Conservation (phyloP, 2,113 vertebrate genomes). For the Xiphophorus hellerii region DNA sequence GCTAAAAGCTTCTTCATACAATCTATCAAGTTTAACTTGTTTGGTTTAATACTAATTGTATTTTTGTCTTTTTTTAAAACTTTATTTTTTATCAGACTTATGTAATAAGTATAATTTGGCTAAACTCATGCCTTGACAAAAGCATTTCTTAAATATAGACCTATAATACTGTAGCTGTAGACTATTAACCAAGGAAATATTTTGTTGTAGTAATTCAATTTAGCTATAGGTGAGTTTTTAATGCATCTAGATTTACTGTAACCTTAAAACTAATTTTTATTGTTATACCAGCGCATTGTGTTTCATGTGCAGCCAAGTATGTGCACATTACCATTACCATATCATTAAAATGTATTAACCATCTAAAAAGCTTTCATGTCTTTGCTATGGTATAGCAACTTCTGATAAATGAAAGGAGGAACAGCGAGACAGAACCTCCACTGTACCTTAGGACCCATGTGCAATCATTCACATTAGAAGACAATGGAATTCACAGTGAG, state of each 20-base stretch:
- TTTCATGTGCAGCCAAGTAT: conserved; percentile 50
- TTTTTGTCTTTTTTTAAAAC: background rate
- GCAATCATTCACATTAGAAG: conserved; percentile 50
- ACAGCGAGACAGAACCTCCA: conserved; percentile 57
- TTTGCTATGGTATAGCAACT: conserved; percentile 16
- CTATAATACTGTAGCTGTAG: too few relatives aligned
- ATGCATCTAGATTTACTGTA: background rate
- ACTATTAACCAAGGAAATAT: background rate
- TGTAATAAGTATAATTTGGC: background rate
- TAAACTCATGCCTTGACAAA: background rate
- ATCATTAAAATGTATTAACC: conserved; percentile 49
- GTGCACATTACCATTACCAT: conserved; percentile 37
- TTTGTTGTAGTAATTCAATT: background rate
- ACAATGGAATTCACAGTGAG: conserved; percentile 59
- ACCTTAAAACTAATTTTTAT: conserved; percentile 21
- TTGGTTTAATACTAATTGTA: background rate
- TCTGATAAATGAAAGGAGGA: conserved; percentile 61
- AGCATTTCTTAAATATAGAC: too few relatives aligned
- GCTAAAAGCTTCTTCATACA: background rate
- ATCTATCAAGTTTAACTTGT: background rate
- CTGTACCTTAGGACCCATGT: conserved; percentile 32
- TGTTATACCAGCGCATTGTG: conserved; percentile 53
- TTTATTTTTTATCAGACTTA: background rate
- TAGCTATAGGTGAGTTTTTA: conserved; percentile 10
- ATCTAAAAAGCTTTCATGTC: conserved; percentile 41